Conservation (phyloP, 2,888 invertebrate genomes). For the Eupeodes latifasciatus region DNA sequence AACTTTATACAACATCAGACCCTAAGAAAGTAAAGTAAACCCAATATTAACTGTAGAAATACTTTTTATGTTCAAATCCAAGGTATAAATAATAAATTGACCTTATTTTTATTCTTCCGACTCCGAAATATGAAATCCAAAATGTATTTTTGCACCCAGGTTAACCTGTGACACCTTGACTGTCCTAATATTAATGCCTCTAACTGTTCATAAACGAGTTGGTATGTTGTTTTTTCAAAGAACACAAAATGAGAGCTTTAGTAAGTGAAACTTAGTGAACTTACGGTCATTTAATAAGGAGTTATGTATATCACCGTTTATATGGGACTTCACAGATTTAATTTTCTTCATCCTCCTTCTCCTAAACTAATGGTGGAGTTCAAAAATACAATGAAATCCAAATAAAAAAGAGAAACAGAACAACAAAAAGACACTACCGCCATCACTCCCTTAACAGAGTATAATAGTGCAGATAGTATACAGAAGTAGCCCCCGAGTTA, state of each 20-base stretch:
- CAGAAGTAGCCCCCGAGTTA: conserved; percentile 34
- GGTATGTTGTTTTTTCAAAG: not conserved
- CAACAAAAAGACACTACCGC: conserved; percentile 14
- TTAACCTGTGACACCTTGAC: too few species aligned
- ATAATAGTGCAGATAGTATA: not conserved
- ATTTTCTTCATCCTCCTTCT: conserved; percentile 19
- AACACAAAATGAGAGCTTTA: not conserved
- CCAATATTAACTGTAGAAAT: too few species aligned
- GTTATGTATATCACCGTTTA: conserved; percentile 62
- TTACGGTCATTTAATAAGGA: conserved; percentile 68
- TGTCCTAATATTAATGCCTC: not conserved
- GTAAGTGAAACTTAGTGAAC: conserved; percentile 60
- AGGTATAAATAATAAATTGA: too few species aligned
- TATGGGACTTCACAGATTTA: conserved; percentile 53
- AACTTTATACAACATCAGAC: too few species aligned
- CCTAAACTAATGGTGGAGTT: conserved; percentile 34
- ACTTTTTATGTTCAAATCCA: too few species aligned
- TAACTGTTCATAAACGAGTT: conserved; percentile 25
- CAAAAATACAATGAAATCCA: conserved; percentile 16
- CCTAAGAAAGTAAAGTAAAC: too few species aligned
- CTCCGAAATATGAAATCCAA: too few species aligned
- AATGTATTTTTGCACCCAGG: too few species aligned
- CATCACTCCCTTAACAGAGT: conserved; percentile 35
- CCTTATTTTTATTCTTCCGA: too few species aligned
- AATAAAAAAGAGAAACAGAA: not conserved